phyloP scores from a whole-genome alignment of 2,797 vertebrate species.

The Sebastes oblongus region DNA sequence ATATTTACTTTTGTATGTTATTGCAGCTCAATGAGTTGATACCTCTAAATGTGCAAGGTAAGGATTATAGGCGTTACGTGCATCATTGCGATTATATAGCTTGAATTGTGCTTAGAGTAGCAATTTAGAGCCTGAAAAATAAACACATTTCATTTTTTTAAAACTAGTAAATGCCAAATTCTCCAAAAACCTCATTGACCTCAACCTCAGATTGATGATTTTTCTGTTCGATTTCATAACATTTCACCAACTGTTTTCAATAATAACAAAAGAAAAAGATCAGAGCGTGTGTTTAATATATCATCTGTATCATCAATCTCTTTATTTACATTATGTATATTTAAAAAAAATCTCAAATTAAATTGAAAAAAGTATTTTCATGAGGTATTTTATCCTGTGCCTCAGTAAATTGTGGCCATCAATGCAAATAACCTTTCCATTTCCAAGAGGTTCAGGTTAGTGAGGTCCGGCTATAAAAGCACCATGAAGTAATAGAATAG shows the following conservation, averaged over 20 bases:
- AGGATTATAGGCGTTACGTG: conserved; percentile 10
- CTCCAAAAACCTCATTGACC: conserved; percentile 3
- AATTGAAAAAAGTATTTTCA: not conserved
- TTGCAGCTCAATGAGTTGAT: conserved; percentile 64
- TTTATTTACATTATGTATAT: not conserved
- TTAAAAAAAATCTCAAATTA: not conserved
- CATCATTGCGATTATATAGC: not conserved
- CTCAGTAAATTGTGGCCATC: no score
- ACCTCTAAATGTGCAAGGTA: conserved; percentile 61
- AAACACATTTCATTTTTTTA: not conserved
- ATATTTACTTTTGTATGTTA: conserved; percentile 44
- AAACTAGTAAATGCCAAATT: not conserved
- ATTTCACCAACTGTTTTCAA: not conserved
- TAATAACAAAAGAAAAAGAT: not conserved
- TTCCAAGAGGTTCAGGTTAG: conserved; percentile 18
- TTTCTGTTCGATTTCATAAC: not conserved
- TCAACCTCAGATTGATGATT: conserved; percentile 2
- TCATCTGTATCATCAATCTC: not conserved
- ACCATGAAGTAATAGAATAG: not conserved
- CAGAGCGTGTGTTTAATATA: not conserved
- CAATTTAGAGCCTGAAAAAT: not conserved
- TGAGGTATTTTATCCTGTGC: no score
- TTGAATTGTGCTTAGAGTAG: conserved; percentile 6
- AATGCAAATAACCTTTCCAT: not conserved
- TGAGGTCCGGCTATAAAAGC: not conserved